Conservation (phyloP, 2,888 invertebrate species). For the Lottia scabra region DNA sequence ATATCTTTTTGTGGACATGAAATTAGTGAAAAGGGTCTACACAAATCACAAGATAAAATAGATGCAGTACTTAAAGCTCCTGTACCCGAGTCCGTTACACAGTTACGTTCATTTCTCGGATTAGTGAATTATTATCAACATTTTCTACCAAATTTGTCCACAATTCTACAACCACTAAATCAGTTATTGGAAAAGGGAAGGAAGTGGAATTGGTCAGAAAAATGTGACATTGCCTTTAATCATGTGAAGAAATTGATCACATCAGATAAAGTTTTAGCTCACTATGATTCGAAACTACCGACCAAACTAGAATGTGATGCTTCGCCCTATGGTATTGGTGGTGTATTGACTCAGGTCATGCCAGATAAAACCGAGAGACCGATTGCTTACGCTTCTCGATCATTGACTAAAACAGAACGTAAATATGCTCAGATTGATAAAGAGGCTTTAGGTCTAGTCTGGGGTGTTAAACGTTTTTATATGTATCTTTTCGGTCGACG, state of each 20-base stretch:
- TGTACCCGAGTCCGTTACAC: neutral
- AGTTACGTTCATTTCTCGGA: neutral
- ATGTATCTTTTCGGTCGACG: slow-evolving; percentile 64
- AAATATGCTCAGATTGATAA: too few species aligned
- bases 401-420: too few species aligned
- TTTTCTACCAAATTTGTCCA: slow-evolving; percentile 11
- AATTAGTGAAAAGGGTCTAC: slow-evolving; percentile 30
- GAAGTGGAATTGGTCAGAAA: neutral
- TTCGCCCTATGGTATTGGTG: neutral
- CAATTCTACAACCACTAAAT: neutral
- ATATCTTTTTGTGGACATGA: slow-evolving; percentile 26
- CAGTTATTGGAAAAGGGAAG: neutral
- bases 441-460: too few species aligned
- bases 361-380: slow-evolving; percentile 58
- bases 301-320: neutral
- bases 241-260: neutral
- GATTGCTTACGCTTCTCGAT: slow-evolving; percentile 67
- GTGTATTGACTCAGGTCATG: too few species aligned
- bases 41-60: slow-evolving; percentile 24
- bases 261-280: neutral
- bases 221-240: neutral
- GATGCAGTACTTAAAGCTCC: neutral
- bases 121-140: slow-evolving; percentile 7
- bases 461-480: too few species aligned
- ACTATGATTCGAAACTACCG: neutral